Conservation (phyloP, 2,113 vertebrate species). For the Phyllostomus hastatus region DNA sequence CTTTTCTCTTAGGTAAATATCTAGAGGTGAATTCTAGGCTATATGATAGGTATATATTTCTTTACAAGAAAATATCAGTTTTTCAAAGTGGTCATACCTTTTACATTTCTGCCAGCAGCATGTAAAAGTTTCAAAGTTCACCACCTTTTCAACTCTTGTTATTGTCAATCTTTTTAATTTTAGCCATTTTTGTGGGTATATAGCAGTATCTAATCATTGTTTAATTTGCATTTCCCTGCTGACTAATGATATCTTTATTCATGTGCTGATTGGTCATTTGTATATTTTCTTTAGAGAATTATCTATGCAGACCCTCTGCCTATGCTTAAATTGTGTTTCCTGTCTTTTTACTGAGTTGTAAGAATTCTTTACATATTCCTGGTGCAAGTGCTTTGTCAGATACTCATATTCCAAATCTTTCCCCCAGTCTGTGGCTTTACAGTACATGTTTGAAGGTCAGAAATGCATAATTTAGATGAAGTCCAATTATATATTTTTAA, state of each 20-base stretch:
- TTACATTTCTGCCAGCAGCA: background rate
- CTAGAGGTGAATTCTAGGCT: background rate
- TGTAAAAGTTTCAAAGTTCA: background rate
- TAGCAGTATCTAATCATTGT: background rate
- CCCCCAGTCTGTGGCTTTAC: background rate
- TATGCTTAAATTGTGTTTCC: background rate
- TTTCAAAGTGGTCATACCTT: background rate
- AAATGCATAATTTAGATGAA: slow-evolving; percentile 6
- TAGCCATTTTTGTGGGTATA: background rate
- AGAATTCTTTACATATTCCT: background rate
- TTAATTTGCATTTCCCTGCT: background rate
- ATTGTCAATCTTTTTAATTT: background rate
- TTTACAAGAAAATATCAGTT: background rate
- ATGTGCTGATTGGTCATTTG: background rate
- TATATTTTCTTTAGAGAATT: slow-evolving; percentile 8
- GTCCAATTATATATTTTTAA: background rate
- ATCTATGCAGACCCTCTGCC: background rate
- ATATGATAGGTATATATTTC: background rate
- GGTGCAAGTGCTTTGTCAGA: background rate
- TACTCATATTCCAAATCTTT: background rate
- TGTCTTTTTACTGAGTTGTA: slow-evolving; percentile 6
- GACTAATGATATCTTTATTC: background rate
- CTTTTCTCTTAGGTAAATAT: background rate
- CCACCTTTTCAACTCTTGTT: background rate
- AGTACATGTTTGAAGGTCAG: background rate